Base-by-base conservation (phyloP, 1,140 invertebrate species). In the Watersipora subatra region DNA sequence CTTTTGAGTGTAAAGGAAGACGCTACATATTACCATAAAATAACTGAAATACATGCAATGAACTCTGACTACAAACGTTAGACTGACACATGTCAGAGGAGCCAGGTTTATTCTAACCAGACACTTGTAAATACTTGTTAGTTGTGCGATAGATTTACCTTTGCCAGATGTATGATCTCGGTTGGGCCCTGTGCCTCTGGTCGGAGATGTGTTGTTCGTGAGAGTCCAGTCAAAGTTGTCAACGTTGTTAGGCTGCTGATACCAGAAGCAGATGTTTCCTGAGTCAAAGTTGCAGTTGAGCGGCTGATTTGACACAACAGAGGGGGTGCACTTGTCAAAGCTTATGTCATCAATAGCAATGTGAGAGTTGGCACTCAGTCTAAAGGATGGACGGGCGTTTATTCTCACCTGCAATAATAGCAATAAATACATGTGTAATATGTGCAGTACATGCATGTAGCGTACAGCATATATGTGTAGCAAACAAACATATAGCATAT, bases 191-290 rank as follows among this genome's bases (percentile, higher is more conserved):
- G 75, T 77, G 26, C 65, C 66, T 46, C n/a, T 29, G 2, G 70
- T 69, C 0, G 68, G 61, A 7, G 75, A 74, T 7, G 65, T 66
- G 55, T 82, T 84, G 68, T 85, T 86, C 12, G 85, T 78, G 67
- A 87, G 73, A 24, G 66, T 81, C 89, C 89, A 91, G 70, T 89
- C 87, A 72, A 90, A 90, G 71, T 89, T 85, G 69, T 89, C 86
- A 7, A 12, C 17, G 58, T 22, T 28, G 22, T 28, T 59, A 59
- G 58, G 22, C 58, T 59, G 58, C 22, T 59, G 58, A 28, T 59
- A 59, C 58, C 58, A 59, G 7, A 17, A 24, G 58, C 58, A 59
- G 7, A 59, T 12, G 58, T 59, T 28, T 24, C 58, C 58, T 12
- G 58, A 24, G 7, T 59, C 58, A 28, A 59, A 59, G 58, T 28